Evolutionary conservation across 1,140 invertebrate species (phyloP), one percentile per base, ranked within the genome.

Genomic region (Drosophila parvula): DNA sequence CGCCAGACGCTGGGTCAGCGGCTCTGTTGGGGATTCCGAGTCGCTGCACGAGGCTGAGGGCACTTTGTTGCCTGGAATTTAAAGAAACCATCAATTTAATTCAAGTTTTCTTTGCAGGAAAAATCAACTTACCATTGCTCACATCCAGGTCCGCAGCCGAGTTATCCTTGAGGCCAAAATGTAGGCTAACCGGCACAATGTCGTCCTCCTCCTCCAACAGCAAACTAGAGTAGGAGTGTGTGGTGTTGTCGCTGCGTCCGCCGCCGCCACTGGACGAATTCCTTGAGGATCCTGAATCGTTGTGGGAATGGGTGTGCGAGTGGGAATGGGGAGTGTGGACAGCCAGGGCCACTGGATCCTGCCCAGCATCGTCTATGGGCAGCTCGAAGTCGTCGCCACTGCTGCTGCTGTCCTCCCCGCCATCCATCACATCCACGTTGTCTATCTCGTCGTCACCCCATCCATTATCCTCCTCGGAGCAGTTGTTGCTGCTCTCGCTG

Each of bases 21-120:
- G 94, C 78, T 94, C 94, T 45, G 94, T 94, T 14, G 94, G 94
- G 1, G 94, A 94, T 70, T 94, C 94, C 14, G 94, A 94, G 59
- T 94, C 94, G 38, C 94, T 94, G 79, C 94, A 92, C 22, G 91
- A 92, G 10, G 91, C 78, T 41, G 91, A 91, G 5, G 81, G 73
- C 22, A 92, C 44, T 61, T 91, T 91, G 65, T 94, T 76, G 90
- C 92, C 83, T 92, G 77, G 38, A 43, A 79, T 40, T 50, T 44
- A 43, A 56, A 22, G 12, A n/a, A 8, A 55, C 5, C 22, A 18
- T 22, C 11, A 12, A 30, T 8, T 0, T 9, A 12, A 18, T 6
- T n/a, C 6, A 12, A 22, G 7, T 3, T 18, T 18, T n/a, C 10
- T 50, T 12, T 18, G 3, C 1, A 12, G 7, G 1, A 38, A 1